Conservation (phyloP, 2,888 invertebrate species). For the Drosophila melanosoma region DNA sequence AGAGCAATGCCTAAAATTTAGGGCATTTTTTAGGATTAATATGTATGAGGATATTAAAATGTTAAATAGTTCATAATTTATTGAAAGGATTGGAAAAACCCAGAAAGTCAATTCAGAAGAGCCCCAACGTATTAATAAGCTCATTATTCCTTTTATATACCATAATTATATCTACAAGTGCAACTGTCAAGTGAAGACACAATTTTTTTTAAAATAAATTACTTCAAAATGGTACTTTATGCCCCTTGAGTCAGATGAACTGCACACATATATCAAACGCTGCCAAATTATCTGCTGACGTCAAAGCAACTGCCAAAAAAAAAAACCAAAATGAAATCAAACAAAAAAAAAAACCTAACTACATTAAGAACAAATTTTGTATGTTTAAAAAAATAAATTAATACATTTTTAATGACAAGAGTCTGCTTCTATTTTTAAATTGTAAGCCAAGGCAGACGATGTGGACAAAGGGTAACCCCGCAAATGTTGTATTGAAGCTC, state of each 20-base stretch:
- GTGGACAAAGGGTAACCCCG: conserved; percentile 5
- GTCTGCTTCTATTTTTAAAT: conserved; percentile 35
- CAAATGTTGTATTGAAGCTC: conserved; percentile 7
- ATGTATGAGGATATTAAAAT: neutral
- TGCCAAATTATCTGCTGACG: conserved; percentile 53
- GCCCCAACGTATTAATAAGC: neutral
- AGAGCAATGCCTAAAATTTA: neutral
- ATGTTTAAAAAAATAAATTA: conserved; percentile 57
- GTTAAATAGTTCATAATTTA: neutral
- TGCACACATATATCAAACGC: conserved; percentile 7
- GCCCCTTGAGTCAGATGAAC: conserved; percentile 24
- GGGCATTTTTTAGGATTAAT: neutral
- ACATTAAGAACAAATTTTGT: conserved; percentile 17
- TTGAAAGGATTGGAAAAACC: neutral
- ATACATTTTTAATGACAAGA: conserved; percentile 70
- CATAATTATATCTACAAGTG: conserved; percentile 1
- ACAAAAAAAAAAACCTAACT: neutral
- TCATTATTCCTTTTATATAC: neutral
- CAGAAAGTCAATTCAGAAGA: neutral
- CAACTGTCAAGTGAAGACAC: conserved; percentile 11
- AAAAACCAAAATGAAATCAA: conserved; percentile 4
- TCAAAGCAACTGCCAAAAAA: conserved; percentile 56
- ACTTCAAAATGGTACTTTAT: conserved; percentile 17
- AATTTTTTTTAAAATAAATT: neutral
- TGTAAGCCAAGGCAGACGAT: conserved; percentile 25